Evolutionary conservation across 2,797 vertebrate genomes (phyloP).

Genomic region (Coilia nasus): DNA sequence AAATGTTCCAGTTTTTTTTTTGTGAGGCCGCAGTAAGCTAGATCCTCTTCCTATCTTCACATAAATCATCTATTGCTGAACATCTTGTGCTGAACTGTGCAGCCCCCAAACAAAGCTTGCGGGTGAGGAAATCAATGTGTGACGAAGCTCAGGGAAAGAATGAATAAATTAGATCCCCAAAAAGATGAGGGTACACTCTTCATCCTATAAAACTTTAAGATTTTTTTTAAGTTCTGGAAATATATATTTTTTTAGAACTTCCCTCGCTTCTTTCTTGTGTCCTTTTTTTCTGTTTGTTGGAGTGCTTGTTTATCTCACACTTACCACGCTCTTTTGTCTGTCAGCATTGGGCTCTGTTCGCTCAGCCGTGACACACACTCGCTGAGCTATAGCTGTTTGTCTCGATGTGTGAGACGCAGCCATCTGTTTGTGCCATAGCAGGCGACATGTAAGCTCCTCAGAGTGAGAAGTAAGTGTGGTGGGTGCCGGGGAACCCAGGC

Average conservation of each 20-base stretch:
- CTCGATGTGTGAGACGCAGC: not conserved
- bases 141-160: too few relatives aligned
- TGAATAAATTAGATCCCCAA: not conserved
- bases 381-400: not conserved
- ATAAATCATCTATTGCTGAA: conserved; percentile 9
- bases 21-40: not conserved
- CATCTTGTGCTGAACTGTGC: not conserved
- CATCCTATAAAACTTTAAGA: not conserved
- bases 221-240: not conserved
- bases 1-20: not conserved
- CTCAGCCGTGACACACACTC: not conserved
- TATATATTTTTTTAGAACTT: not conserved
- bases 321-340: not conserved
- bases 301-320: conserved; percentile 2
- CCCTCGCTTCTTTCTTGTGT: not conserved
- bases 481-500: not conserved
- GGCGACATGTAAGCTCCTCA: not conserved
- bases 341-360: not conserved
- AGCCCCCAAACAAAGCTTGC: not conserved
- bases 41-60: not conserved
- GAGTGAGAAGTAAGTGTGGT: not conserved
- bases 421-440: not conserved
- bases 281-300: not conserved
- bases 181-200: not conserved
- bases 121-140: not conserved